Base-by-base conservation (phyloP, 2,113 vertebrate species). In the Salvator merianae region DNA sequence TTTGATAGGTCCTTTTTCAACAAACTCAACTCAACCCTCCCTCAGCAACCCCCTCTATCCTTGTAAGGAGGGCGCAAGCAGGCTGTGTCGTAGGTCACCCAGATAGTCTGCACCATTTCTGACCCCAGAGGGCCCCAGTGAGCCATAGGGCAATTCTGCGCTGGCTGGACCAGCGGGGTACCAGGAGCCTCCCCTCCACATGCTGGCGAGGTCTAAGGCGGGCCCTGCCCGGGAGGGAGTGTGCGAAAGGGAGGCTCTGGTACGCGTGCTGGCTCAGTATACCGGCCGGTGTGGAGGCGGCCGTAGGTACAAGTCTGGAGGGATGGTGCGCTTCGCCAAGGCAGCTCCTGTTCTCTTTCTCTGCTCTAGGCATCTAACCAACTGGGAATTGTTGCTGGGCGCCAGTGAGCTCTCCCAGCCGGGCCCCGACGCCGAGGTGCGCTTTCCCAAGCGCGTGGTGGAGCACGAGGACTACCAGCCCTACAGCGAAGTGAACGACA, bases 331-430 rank as follows among this genome's bases (percentile, higher is more conserved):
- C 43, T 50, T 4, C 28, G 30, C 72, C 26, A 34, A 63, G 26
- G 20, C 24, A 55, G 3, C 36, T 30, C 34, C 34, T 50, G 40
- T 36, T 47, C 59, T 24, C 40, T n/a, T 5, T 68, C 76, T 70
- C 69, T 78, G 82, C 74, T 79, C 12, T 79, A 95, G 95, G 22
- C 83, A 88, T 47, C 85, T 89, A 12, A 79, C 86, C 1, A 90
- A 94, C 28, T 95, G 94, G 94, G 90, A 89, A 28, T 84, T 95
- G 82, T 32, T 94, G 28, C 77, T 94, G 0, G 94, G 94, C 5
- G 74, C 78, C 9, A 84, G 90, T 0, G 36, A 87, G 59, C 74
- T 92, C 2, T 92, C 91, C 9, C 65, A 71, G 2, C 88, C 90
- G 18, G 84, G 77, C 10, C 79, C 86, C 0, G 91, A 93, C 4